Conservation (phyloP, 2,888 invertebrate genomes). For the Arge pagana region DNA sequence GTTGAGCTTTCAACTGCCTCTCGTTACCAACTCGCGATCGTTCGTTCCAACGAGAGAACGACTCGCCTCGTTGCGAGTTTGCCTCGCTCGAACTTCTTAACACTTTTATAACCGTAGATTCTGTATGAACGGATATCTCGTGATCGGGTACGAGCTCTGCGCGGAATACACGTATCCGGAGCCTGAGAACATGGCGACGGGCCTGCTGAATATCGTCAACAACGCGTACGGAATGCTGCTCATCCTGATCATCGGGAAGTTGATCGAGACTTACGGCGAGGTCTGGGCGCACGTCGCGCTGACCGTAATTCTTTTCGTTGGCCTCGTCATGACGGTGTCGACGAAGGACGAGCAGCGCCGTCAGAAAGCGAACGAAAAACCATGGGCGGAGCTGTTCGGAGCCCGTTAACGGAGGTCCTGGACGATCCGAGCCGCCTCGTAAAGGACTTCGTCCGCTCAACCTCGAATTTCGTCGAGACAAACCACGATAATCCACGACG, state of each 20-base stretch:
- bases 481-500: too few relatives aligned
- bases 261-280: conserved; percentile 49
- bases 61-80: conserved; percentile 64
- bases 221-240: conserved; percentile 50
- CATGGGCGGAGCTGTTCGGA: too few relatives aligned
- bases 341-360: conserved; percentile 50
- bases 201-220: conserved; percentile 67
- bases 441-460: too few relatives aligned
- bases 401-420: too few relatives aligned
- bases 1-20: conserved; percentile 23
- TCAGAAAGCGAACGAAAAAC: conserved; percentile 41
- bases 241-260: conserved; percentile 45
- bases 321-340: conserved; percentile 44
- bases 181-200: conserved; percentile 72
- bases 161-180: conserved; percentile 76
- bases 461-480: too few relatives aligned
- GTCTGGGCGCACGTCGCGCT: conserved; percentile 51
- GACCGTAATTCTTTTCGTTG: conserved; percentile 42
- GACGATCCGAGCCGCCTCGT: too few relatives aligned
- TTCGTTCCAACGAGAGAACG: conserved; percentile 61
- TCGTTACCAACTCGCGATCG: conserved; percentile 49
- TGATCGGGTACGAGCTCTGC: conserved; percentile 75
- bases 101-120: conserved; percentile 59
- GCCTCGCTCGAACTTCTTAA: conserved; percentile 21
- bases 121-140: conserved; percentile 76